Conservation (phyloP, 2,888 invertebrate genomes). For the Dexiosoma caninum region DNA sequence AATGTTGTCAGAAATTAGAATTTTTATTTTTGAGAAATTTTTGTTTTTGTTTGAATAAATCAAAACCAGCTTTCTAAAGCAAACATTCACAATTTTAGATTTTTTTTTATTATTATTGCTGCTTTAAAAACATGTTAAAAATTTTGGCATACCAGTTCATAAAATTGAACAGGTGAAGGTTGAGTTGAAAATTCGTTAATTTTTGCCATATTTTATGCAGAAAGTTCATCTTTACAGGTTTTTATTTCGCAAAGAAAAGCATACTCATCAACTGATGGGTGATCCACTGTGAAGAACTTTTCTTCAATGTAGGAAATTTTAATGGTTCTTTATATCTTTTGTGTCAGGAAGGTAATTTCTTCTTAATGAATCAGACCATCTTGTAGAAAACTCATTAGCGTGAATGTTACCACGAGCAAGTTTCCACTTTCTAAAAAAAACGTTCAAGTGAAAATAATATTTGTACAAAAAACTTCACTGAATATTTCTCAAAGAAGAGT, state of each 20-base stretch:
- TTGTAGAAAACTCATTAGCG: neutral
- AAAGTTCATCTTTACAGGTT: neutral
- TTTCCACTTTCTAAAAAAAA: neutral
- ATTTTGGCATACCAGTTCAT: constrained; percentile 2
- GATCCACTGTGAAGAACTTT: neutral
- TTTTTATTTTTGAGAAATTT: neutral
- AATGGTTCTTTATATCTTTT: neutral
- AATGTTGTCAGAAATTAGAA: neutral
- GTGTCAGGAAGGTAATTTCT: too few species aligned
- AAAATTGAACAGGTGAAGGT: constrained; percentile 25
- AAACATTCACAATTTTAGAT: neutral
- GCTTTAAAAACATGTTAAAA: neutral
- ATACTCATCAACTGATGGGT: neutral
- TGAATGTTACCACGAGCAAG: neutral
- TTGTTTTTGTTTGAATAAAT: neutral
- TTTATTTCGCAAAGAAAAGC: neutral
- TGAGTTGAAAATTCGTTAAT: neutral
- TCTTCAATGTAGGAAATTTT: neutral
- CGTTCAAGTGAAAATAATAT: neutral
- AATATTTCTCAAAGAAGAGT: neutral
- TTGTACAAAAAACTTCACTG: too few species aligned
- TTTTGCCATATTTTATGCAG: neutral
- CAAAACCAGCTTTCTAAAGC: constrained; percentile 7
- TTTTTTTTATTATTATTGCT: too few species aligned
- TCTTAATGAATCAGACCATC: too few species aligned